A percentile compares a stretch with the other conserved stretches of the same genome.
Conservation (phyloP, 2,888 invertebrate genomes). For the Acheta domesticus region DNA sequence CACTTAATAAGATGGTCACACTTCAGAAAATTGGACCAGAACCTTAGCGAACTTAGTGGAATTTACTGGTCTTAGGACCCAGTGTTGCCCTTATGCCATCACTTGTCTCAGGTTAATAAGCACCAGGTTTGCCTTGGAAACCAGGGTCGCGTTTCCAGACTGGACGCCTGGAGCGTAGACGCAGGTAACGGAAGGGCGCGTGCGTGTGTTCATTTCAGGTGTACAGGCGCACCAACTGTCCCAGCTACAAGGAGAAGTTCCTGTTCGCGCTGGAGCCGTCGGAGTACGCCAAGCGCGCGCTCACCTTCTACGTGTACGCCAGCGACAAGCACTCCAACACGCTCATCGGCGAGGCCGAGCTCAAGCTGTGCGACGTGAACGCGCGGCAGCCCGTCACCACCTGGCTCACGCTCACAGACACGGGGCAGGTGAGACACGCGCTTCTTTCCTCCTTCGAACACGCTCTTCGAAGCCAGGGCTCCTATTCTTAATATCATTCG, state of each 20-base stretch:
- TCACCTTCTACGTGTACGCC: conserved; percentile 67
- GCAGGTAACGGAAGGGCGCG: conserved; percentile 58
- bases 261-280: conserved; percentile 60
- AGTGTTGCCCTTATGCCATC: too few species aligned
- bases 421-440: conserved; percentile 56
- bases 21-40: too few species aligned
- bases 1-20: too few species aligned
- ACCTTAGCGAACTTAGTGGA: too few species aligned
- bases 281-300: conserved; percentile 56
- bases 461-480: too few species aligned
- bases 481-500: too few species aligned
- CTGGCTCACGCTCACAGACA: conserved; percentile 74
- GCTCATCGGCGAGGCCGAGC: conserved; percentile 64
- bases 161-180: too few species aligned
- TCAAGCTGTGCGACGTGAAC: conserved; percentile 62
- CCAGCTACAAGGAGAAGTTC: conserved; percentile 75
- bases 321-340: conserved; percentile 62
- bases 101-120: too few species aligned
- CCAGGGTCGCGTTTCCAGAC: too few species aligned
- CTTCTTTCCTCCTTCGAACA: not conserved
- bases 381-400: conserved; percentile 66
- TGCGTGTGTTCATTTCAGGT: conserved; percentile 53
- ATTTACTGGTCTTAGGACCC: too few species aligned
- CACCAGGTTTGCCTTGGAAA: too few species aligned
- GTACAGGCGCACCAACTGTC: conserved; percentile 64